Evolutionary conservation across 2,797 vertebrate species (phyloP).

Genomic region (Limnodromus scolopaceus): DNA sequence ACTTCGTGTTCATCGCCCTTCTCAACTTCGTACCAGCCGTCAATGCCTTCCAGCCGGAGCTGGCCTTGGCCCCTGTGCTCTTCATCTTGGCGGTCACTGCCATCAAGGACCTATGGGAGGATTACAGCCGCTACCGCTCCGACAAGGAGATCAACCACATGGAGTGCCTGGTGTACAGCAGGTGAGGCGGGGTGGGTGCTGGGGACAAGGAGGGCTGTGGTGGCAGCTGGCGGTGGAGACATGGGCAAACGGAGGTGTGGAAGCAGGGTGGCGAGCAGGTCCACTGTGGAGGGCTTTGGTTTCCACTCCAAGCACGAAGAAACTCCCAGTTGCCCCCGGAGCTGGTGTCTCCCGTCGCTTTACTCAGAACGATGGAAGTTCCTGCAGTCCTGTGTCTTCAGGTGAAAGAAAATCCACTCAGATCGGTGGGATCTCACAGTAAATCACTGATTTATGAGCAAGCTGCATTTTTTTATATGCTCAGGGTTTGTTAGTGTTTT

Average conservation of each 20-base stretch:
- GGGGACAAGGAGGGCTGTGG: accelerated
- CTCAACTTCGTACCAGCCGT: constrained; percentile 94
- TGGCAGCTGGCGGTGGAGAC: accelerated
- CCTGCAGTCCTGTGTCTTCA: neutral
- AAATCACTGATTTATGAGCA: neutral
- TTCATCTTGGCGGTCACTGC: constrained; percentile 96
- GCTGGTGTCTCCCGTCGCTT: neutral
- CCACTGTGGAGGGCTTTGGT: accelerated
- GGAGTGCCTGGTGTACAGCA: constrained; percentile 94
- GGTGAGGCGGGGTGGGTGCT: constrained; percentile 74
- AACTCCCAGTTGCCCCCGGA: neutral
- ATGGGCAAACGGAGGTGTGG: accelerated
- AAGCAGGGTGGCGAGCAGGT: neutral
- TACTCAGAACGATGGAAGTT: neutral
- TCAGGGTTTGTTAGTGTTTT: neutral
- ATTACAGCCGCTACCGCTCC: constrained; percentile 92
- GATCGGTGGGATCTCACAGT: neutral
- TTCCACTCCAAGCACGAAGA: neutral
- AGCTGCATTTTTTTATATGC: neutral
- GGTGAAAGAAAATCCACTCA: neutral
- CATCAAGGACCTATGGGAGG: constrained; percentile 97
- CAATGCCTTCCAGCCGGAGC: constrained; percentile 93
- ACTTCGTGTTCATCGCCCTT: constrained; percentile 96
- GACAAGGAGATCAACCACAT: constrained; percentile 96
- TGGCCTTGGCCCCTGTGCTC: constrained; percentile 93